Percentiles rank a stretch among this genome's conserved stretches.
These are phyloP conservation scores for Crocallis elinguaria DNA, from an alignment of 2,888 invertebrate genomes.

Conservation along the genomic window DNA sequence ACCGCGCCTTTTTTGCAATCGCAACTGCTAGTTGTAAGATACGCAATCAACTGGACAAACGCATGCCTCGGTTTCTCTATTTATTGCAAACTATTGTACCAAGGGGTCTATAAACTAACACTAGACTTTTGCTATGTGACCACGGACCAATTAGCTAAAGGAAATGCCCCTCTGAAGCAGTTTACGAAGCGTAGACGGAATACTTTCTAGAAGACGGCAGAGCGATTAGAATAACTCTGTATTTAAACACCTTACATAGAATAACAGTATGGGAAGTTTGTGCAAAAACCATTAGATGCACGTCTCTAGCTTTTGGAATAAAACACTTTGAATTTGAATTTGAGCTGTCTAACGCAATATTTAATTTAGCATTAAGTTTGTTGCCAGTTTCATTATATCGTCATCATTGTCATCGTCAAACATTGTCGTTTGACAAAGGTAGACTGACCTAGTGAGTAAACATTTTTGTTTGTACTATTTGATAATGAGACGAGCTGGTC, in stretches of 20 bases:
- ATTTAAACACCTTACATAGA: neutral
- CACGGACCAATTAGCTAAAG: constrained; percentile 55
- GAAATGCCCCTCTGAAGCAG: constrained; percentile 56
- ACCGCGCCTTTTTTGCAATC: neutral
- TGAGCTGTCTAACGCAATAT: neutral
- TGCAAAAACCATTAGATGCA: neutral
- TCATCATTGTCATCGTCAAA: no score
- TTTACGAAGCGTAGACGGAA: constrained; percentile 54
- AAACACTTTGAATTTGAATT: no score
- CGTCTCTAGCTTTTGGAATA: neutral
- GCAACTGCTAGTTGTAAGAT: neutral
- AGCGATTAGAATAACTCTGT: constrained; percentile 35
- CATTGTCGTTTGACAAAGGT: no score
- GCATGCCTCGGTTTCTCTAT: constrained; percentile 18
- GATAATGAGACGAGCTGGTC: no score
- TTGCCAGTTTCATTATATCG: no score
- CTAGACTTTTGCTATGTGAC: constrained; percentile 39
- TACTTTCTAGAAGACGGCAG: constrained; percentile 46
- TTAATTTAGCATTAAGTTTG: no score
- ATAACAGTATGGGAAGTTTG: constrained; percentile 2
- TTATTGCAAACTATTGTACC: constrained; percentile 31
- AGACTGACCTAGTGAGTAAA: no score
- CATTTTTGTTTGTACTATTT: no score
- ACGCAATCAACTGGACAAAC: constrained; percentile 8
- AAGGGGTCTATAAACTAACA: constrained; percentile 25